Conservation (phyloP, 2,797 vertebrate genomes). For the Cheirogaleus major region DNA sequence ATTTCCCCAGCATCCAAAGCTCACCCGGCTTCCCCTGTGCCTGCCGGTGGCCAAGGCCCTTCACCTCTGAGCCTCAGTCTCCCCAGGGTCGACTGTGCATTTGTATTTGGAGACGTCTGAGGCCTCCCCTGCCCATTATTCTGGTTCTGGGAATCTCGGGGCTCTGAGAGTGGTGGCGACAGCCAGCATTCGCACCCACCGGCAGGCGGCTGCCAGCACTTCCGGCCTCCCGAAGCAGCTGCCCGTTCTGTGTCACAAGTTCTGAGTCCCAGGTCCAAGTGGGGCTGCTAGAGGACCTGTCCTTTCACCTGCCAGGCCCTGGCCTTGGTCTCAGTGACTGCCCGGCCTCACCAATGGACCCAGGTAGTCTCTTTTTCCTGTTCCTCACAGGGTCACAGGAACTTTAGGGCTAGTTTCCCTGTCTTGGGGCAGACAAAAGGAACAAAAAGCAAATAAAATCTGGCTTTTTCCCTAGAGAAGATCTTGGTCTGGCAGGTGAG, state of each 20-base stretch:
- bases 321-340: background rate
- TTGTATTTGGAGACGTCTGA: background rate
- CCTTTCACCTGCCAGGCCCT: background rate
- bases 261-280: background rate
- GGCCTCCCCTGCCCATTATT: background rate
- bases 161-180: background rate
- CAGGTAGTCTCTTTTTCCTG: background rate
- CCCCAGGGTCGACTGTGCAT: background rate
- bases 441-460: background rate
- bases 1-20: background rate
- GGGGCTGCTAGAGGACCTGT: background rate
- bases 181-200: background rate
- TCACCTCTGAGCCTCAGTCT: background rate
- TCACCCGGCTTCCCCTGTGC: background rate
- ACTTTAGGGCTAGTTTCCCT: background rate
- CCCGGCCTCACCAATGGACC: background rate
- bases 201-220: no score
- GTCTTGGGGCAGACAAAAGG: background rate
- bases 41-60: background rate
- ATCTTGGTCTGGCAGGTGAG: background rate
- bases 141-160: background rate
- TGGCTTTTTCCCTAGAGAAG: background rate
- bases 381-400: background rate
- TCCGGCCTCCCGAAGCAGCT: background rate
- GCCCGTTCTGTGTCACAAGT: background rate